These are phyloP conservation scores for Mythimna lalbum DNA, from an alignment of 2,888 invertebrate species.

Conservation along the genomic window DNA sequence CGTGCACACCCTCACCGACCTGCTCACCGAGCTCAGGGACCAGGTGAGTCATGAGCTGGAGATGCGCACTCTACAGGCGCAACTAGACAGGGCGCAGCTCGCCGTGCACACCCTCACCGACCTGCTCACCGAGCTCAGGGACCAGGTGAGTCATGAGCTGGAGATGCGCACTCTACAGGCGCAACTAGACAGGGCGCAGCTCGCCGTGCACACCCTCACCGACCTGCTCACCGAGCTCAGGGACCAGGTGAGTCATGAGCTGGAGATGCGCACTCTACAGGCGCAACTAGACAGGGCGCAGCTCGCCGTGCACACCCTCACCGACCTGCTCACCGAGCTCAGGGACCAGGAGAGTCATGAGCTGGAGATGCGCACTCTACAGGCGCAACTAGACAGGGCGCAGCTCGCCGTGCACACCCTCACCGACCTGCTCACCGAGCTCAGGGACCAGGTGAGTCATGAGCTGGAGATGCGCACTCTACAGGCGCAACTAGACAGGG, in stretches of 20 bases:
- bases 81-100: slow-evolving; percentile 2
- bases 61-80: slow-evolving; percentile 94
- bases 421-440: slow-evolving; percentile 92
- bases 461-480: slow-evolving; percentile 97
- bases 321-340: slow-evolving; percentile 94
- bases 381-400: slow-evolving; percentile 95
- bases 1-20: slow-evolving; percentile 9
- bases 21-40: slow-evolving; percentile 9
- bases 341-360: slow-evolving; percentile 93
- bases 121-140: slow-evolving; percentile 8
- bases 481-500: slow-evolving; percentile 88
- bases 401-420: slow-evolving; percentile 94
- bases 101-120: slow-evolving; percentile 11
- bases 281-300: not conserved
- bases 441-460: too few relatives aligned
- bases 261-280: too few relatives aligned
- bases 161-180: not conserved
- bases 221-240: slow-evolving; percentile 90
- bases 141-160: slow-evolving; percentile 66
- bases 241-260: not conserved
- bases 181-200: slow-evolving; percentile 1
- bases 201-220: slow-evolving; percentile 61
- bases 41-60: slow-evolving; percentile 93
- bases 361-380: slow-evolving; percentile 2
- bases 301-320: not conserved